Conservation (phyloP, 2,797 vertebrate genomes). For the Jordanella pulchra region DNA sequence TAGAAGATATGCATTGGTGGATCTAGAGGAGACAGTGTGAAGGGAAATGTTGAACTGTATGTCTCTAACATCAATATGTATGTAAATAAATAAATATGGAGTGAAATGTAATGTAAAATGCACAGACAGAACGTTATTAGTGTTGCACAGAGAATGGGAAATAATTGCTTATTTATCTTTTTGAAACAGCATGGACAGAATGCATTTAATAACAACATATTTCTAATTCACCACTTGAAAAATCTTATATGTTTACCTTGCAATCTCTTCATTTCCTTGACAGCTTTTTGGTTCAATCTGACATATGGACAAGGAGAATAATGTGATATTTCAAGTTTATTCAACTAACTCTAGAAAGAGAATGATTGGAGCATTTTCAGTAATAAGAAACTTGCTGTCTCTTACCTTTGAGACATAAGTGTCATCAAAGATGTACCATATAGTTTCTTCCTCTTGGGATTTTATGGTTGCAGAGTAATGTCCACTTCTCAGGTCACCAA, state of each 20-base stretch:
- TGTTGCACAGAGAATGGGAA: too few relatives aligned
- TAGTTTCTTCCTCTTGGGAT: constrained; percentile 28
- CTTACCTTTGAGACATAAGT: constrained; percentile 46
- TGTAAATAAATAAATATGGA: too few relatives aligned
- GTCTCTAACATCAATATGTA: too few relatives aligned
- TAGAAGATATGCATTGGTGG: constrained; percentile 53
- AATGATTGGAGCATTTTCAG: too few relatives aligned
- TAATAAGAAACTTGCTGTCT: neutral
- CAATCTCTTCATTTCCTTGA: fast-evolving
- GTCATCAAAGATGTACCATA: constrained; percentile 70
- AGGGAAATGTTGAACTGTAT: too few relatives aligned
- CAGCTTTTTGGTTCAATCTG: neutral
- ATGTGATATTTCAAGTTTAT: too few relatives aligned
- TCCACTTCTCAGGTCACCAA: constrained; percentile 60
- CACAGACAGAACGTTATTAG: too few relatives aligned
- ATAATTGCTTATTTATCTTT: too few relatives aligned
- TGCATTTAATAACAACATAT: too few relatives aligned
- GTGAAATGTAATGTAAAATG: too few relatives aligned
- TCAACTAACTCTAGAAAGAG: too few relatives aligned
- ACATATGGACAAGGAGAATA: neutral
- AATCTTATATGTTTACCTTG: constrained; percentile 27
- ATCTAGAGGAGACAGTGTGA: constrained; percentile 36
- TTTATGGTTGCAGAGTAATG: constrained; percentile 69
- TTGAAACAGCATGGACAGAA: too few relatives aligned
- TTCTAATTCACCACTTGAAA: neutral